Conservation (phyloP, 2,113 vertebrate species). For the Antennarius striatus region DNA sequence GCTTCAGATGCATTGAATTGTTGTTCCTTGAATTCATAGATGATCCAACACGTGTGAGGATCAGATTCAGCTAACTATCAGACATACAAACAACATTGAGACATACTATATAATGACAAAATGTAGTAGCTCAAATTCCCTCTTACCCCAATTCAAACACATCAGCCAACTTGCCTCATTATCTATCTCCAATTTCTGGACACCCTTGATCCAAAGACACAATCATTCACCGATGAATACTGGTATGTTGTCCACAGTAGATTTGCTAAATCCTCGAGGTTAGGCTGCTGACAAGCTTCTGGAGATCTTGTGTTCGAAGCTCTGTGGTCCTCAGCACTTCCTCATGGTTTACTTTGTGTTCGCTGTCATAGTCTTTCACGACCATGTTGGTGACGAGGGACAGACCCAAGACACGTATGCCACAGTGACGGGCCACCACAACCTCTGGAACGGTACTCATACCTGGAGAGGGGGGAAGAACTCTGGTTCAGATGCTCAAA, state of each 20-base stretch:
- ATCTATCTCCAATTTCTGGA: too few species aligned
- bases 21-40: neutral
- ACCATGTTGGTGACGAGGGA: constrained; percentile 83
- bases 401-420: constrained; percentile 79
- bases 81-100: too few species aligned
- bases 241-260: neutral
- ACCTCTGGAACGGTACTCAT: constrained; percentile 85
- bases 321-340: constrained; percentile 72
- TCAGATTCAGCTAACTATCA: neutral
- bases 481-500: neutral
- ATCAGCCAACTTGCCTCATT: too few species aligned
- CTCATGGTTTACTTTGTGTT: constrained; percentile 66
- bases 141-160: too few species aligned
- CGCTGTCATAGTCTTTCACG: constrained; percentile 74
- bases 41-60: neutral
- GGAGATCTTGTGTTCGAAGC: constrained; percentile 61
- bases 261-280: constrained; percentile 58
- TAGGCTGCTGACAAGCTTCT: constrained; percentile 69
- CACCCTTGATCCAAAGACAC: too few species aligned
- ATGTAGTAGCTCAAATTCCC: too few species aligned
- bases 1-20: neutral
- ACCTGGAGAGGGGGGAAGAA: constrained; percentile 54
- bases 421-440: constrained; percentile 80
- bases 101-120: too few species aligned
- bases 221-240: too few species aligned